phyloP scores from a whole-genome alignment of 2,888 invertebrate genomes.

The Drosophila mimetica region DNA sequence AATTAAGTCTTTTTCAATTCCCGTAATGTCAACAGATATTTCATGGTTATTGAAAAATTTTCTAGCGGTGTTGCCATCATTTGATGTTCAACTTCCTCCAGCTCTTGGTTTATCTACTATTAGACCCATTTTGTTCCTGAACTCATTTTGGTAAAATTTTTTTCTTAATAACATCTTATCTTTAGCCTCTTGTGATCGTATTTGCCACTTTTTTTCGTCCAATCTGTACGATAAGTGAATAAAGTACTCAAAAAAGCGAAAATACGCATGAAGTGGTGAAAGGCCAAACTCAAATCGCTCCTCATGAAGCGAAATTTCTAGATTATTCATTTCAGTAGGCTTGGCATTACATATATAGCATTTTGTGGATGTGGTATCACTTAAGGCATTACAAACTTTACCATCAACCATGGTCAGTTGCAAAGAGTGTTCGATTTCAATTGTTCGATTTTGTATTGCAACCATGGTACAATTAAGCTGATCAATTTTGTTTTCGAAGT shows the following conservation, averaged over 20 bases:
- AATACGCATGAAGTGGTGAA: slow-evolving; percentile 1
- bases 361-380: background rate
- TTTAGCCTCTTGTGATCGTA: background rate
- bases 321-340: background rate
- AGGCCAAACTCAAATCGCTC: background rate
- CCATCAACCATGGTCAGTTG: slow-evolving; percentile 2
- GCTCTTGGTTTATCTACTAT: slow-evolving; percentile 36
- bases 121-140: slow-evolving; percentile 35
- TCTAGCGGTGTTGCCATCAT: slow-evolving; percentile 46
- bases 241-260: background rate
- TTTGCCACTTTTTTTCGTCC: background rate
- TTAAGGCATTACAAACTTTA: slow-evolving; percentile 3
- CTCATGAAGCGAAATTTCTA: slow-evolving; percentile 2
- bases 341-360: slow-evolving; percentile 2
- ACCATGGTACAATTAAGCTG: slow-evolving; percentile 2
- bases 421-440: background rate
- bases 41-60: slow-evolving; percentile 27
- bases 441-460: slow-evolving; percentile 8
- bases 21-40: slow-evolving; percentile 11
- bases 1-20: slow-evolving; percentile 38
- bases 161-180: slow-evolving; percentile 23
- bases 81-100: slow-evolving; percentile 41
- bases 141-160: slow-evolving; percentile 29
- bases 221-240: background rate
- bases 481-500: slow-evolving; percentile 12